Percentiles rank a stretch among this genome's conserved stretches.
Conservation (phyloP, 2,888 invertebrate genomes). For the Blastobasis lacticolella region DNA sequence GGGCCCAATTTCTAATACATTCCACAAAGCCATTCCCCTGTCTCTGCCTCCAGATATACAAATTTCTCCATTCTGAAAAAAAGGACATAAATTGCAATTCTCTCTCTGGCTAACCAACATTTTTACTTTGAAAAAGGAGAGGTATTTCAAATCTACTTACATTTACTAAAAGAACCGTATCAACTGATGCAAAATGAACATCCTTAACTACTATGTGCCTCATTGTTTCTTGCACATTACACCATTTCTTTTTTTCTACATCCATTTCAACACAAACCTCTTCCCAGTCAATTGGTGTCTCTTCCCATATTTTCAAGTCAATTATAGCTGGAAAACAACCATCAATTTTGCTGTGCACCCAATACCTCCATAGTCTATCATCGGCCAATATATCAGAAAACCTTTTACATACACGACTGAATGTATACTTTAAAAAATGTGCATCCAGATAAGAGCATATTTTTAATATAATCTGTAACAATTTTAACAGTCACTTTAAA, state of each 20-base stretch:
- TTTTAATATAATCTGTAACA: slow-evolving; percentile 73
- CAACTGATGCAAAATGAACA: slow-evolving; percentile 75
- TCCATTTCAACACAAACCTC: slow-evolving; percentile 76
- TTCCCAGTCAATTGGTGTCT: slow-evolving; percentile 67
- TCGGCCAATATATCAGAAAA: slow-evolving; percentile 73
- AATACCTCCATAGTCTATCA: slow-evolving; percentile 72
- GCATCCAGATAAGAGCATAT: slow-evolving; percentile 76
- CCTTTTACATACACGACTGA: slow-evolving; percentile 71
- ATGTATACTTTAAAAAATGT: slow-evolving; percentile 63
- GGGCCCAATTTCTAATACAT: slow-evolving; percentile 44
- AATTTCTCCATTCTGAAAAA: slow-evolving; percentile 55
- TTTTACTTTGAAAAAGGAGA: neutral
- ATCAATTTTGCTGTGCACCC: slow-evolving; percentile 56
- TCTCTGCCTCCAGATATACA: slow-evolving; percentile 76
- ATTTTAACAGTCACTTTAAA: neutral
- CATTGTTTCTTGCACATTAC: slow-evolving; percentile 51
- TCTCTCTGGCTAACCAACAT: neutral
- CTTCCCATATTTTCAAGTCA: slow-evolving; percentile 45
- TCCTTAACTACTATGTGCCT: slow-evolving; percentile 64
- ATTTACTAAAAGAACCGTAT: slow-evolving; percentile 71
- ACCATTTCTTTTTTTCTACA: slow-evolving; percentile 73
- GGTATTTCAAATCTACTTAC: slow-evolving; percentile 39
- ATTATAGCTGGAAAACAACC: slow-evolving; percentile 54
- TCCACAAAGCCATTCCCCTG: slow-evolving; percentile 71
- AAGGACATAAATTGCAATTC: neutral